Evolutionary conservation across 2,888 invertebrate species (phyloP), one percentile per base, ranked within the genome.

Genomic region (Polyploca ridens): DNA sequence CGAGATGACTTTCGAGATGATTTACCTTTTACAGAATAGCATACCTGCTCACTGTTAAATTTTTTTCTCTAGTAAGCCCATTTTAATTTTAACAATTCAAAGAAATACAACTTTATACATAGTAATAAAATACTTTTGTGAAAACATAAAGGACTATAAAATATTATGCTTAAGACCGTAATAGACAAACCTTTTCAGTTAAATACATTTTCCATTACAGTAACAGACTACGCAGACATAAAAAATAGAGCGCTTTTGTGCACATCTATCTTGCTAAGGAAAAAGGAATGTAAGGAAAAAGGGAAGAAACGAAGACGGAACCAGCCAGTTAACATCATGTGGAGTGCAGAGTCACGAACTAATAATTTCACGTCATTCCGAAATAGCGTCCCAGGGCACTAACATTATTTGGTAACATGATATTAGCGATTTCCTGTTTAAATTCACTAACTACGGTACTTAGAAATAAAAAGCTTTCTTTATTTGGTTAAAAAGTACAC

Each of bases 211-310:
- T 54, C 54, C 19, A 54, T 54, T 54, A 19, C 19, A 54, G 19
- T 19, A 54, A 54, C 54, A 54, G 54, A 54, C 54, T 8, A 54
- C 8, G 19, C 54, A 54, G 54, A 54, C 54, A 10, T 54, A 54
- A 54, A 54, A 54, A 54, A 54, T 54, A 54, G 54, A 16, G 19
- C 54, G 54, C 54, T 54, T 54, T 54, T 54, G 54, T 54, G 54
- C 54, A 19, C 54, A 54, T 54, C 54, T 54, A 54, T 54, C 54
- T 54, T 54, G 19, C 10, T 54, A 54, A 54, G 19, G 54, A 54
- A 54, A 54, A 54, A 19, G 19, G 19, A 54, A 54, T 19, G 54
- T 19, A 19, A 54, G 54, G 19, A 54, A 54, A 54, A 54, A 54
- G 54, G 54, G 54, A 54, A 54, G 54, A 19, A 54, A 54, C 49